phyloP scores from a whole-genome alignment of 2,797 vertebrate species.

The Microhierax caerulescens region DNA sequence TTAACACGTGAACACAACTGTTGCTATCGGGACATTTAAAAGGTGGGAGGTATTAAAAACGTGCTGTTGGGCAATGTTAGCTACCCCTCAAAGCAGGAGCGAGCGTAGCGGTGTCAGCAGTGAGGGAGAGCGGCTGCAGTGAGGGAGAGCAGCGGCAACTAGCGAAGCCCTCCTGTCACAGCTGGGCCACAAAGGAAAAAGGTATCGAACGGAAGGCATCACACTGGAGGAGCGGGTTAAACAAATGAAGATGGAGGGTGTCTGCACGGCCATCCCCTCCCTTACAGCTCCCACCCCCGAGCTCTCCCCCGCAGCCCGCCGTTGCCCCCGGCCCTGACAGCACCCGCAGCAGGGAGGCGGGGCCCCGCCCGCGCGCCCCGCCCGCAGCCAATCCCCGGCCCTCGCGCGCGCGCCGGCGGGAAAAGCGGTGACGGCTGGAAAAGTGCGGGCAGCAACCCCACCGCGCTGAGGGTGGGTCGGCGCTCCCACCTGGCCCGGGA shows the following conservation, averaged over 20 bases:
- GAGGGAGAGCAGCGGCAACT: too few species aligned
- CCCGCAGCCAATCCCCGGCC: not conserved
- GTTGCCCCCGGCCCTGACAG: too few species aligned
- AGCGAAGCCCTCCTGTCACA: not conserved
- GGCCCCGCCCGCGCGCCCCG: not conserved
- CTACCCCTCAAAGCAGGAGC: not conserved
- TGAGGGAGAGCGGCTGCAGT: too few species aligned
- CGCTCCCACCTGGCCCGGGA: not conserved
- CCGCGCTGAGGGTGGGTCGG: not conserved
- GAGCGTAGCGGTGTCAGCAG: rapidly evolving
- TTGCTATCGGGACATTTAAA: not conserved
- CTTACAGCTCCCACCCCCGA: not conserved
- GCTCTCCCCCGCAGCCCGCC: too few species aligned
- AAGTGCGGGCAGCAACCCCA: not conserved
- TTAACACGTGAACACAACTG: not conserved
- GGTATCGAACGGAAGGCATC: rapidly evolving
- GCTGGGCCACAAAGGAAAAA: not conserved
- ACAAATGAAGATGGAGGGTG: rapidly evolving
- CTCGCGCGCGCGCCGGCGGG: not conserved
- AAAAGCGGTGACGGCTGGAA: not conserved
- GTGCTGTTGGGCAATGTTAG: rapidly evolving
- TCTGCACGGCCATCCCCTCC: rapidly evolving
- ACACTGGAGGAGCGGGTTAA: not conserved
- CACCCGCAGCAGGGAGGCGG: not conserved
- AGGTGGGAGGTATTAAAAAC: not conserved